Evolutionary conservation across 2,113 vertebrate genomes (phyloP), one percentile per base, ranked within the genome.

Genomic region (Meriones unguiculatus): DNA sequence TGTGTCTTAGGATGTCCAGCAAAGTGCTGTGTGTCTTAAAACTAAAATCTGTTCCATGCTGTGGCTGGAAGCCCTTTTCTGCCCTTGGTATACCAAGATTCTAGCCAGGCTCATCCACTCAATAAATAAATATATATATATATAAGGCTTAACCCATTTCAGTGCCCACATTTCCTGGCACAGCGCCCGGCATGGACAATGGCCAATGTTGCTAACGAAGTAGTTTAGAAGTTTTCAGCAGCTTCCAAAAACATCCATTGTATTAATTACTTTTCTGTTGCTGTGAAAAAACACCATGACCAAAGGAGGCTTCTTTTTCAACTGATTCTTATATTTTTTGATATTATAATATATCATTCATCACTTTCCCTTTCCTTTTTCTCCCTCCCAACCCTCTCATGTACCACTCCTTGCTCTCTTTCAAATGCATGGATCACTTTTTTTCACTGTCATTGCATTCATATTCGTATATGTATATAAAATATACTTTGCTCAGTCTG

Each of bases 161-260:
- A 4, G 18, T 1, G 1, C 11, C 9, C 12, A 0, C 7, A 5
- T 17, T 54, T 70, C 76, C 76, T 2, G 13, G 69, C 8, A 32
- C 75, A 5, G n/a, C 2, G 6, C 17, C 69, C 35, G 52, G 24
- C 9, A 52, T 18, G n/a, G 9, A 8, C 13, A 11, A 7, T 0
- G 1, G 24, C 4, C 15, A 17, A 13, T 13, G 12, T 59, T 28
- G 5, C 52, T 69, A 32, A 25, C 22, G 2, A 1, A 1, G 13
- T 2, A 20, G 52, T 67, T 80, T n/a, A 59, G 78, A 81, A 22
- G 87, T 64, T 57, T 22, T 17, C 70, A 14, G 22, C 77, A 17
- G 57, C 72, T 72, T 81, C 84, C 50, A 9, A 41, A 67, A n/a
- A 17, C 28, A 5, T 2, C 5, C 78, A 24, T n/a, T 57, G 9